Evolutionary conservation across 2,797 vertebrate species (phyloP).

Genomic region (Zalophus californianus): DNA sequence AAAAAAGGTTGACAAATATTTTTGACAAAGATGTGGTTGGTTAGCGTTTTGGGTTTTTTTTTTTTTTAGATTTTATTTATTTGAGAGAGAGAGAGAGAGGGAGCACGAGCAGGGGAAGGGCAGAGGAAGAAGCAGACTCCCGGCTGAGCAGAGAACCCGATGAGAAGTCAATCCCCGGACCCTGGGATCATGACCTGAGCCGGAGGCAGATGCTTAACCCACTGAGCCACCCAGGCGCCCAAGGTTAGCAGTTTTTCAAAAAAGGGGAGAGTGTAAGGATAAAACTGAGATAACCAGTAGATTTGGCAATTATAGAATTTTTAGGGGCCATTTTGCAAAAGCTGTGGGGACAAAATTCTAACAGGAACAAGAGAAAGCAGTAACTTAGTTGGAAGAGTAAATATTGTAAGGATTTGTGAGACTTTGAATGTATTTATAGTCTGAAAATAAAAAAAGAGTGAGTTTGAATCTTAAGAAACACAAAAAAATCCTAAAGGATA

Average conservation of each 20-base stretch:
- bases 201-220: background rate
- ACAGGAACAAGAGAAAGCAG: background rate
- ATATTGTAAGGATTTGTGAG: background rate
- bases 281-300: background rate
- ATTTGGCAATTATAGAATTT: background rate
- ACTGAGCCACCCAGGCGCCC: background rate
- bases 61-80: background rate
- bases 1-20: background rate
- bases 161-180: background rate
- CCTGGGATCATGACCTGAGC: background rate
- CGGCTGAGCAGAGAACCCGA: background rate
- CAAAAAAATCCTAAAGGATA: background rate
- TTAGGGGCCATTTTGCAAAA: background rate
- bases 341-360: background rate
- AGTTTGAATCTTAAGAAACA: conserved; percentile 16
- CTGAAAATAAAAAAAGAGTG: background rate
- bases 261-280: background rate
- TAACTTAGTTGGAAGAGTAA: conserved; percentile 1
- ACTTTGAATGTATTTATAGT: background rate
- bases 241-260: background rate
- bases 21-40: background rate
- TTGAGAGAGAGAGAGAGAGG: no score
- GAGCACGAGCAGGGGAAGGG: background rate
- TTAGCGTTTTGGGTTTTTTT: background rate
- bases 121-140: background rate